Percentiles rank a stretch among this genome's conserved stretches.
These are phyloP conservation scores for Oreocharis arfaki DNA, from an alignment of 2,113 vertebrate genomes.

Conservation along the genomic window DNA sequence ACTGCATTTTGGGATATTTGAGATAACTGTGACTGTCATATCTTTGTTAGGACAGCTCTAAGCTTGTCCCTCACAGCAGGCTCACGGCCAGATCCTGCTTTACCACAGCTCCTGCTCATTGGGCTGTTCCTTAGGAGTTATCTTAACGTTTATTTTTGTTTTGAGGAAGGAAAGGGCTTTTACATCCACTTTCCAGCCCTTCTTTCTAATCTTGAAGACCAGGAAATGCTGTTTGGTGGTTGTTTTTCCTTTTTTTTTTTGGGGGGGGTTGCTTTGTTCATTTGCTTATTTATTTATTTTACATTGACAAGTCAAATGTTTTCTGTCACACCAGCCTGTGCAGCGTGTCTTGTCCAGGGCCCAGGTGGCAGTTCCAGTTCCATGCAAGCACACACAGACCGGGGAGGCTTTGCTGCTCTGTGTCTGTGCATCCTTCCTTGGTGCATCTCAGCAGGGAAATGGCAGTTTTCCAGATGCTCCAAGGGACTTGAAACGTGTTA, in stretches of 20 bases:
- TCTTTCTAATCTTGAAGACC: not conserved
- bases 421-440: not conserved
- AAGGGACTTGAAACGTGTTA: not conserved
- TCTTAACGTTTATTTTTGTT: not conserved
- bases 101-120: not conserved
- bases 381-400: not conserved
- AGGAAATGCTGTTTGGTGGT: not conserved
- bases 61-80: not conserved
- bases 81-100: not conserved
- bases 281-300: not conserved
- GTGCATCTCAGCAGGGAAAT: not conserved
- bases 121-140: not conserved
- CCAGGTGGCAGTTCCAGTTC: not conserved
- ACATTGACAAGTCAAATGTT: not conserved
- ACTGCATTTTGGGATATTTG: not conserved
- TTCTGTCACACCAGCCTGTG: not conserved
- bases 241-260: no score
- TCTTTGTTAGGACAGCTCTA: not conserved
- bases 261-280: not conserved
- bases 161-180: not conserved
- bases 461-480: not conserved
- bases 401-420: not conserved
- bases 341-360: not conserved
- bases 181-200: not conserved
- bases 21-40: not conserved